phyloP scores from a whole-genome alignment of 2,888 invertebrate species.

The Agapostemon virescens region DNA sequence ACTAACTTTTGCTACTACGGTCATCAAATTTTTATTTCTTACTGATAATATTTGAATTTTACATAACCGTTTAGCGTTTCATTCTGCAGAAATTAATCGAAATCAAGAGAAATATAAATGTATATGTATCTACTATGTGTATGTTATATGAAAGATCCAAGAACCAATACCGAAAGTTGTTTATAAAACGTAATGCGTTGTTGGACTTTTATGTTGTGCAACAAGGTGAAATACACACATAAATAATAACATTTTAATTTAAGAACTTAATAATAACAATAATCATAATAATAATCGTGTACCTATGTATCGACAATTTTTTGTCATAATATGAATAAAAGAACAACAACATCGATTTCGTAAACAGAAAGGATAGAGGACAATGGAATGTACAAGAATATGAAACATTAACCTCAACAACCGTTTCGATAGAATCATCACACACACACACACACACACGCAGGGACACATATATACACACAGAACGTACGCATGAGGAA shows the following conservation, averaged over 20 bases:
- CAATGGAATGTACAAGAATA: constrained; percentile 3
- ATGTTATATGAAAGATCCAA: neutral
- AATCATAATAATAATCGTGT: neutral
- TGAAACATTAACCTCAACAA: constrained; percentile 29
- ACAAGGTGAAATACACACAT: neutral
- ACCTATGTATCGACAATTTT: neutral
- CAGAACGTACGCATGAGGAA: neutral
- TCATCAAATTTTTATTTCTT: constrained; percentile 8
- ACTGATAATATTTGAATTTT: neutral
- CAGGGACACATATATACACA: neutral
- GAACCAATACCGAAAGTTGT: neutral
- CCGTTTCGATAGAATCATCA: neutral
- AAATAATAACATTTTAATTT: neutral
- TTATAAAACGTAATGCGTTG: constrained; percentile 1
- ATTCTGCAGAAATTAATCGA: neutral
- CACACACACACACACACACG: no score
- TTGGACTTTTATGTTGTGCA: neutral
- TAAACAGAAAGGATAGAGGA: constrained; percentile 17
- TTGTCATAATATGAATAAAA: constrained; percentile 15
- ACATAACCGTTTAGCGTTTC: neutral
- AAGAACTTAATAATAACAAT: neutral
- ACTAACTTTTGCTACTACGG: constrained; percentile 6
- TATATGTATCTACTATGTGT: neutral
- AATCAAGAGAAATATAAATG: neutral
- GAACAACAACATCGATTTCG: neutral